A percentile compares a stretch with the other conserved stretches of the same genome.
These are phyloP conservation scores for Sphaerophoria taeniata DNA, from an alignment of 2,888 invertebrate species.

Conservation along the genomic window DNA sequence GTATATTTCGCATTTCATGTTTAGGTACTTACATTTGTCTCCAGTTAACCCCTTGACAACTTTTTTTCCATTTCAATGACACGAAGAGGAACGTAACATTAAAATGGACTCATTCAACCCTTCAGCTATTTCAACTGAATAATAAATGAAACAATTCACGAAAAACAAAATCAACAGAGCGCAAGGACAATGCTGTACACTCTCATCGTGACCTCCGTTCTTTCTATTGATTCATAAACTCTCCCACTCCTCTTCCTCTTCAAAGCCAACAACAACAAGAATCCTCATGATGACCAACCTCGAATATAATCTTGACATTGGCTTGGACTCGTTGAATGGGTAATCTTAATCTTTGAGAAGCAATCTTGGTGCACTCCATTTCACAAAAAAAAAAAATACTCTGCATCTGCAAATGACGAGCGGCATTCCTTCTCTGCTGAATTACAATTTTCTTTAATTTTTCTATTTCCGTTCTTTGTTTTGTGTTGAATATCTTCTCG, in stretches of 20 bases:
- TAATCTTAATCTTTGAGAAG: slow-evolving; percentile 60
- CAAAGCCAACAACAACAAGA: not conserved
- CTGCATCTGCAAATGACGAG: slow-evolving; percentile 37
- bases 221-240: no score
- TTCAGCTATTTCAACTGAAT: slow-evolving; percentile 12
- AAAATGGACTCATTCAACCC: no score
- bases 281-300: slow-evolving; percentile 17
- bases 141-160: slow-evolving; percentile 14
- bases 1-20: no score
- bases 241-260: not conserved
- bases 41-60: no score
- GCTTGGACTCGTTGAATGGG: slow-evolving; percentile 48
- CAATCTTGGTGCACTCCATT: slow-evolving; percentile 48
- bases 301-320: slow-evolving; percentile 62
- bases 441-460: slow-evolving; percentile 27
- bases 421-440: slow-evolving; percentile 37
- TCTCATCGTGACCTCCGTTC: no score
- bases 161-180: slow-evolving; percentile 9
- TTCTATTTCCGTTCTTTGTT: not conserved
- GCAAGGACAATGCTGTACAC: not conserved
- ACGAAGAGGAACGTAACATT: no score
- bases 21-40: no score
- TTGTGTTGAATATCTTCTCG: slow-evolving; percentile 11
- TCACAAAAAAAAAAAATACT: slow-evolving; percentile 44
- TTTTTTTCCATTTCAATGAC: not conserved